Conservation (phyloP, 2,113 vertebrate species). For the Trematocara marginatum region DNA sequence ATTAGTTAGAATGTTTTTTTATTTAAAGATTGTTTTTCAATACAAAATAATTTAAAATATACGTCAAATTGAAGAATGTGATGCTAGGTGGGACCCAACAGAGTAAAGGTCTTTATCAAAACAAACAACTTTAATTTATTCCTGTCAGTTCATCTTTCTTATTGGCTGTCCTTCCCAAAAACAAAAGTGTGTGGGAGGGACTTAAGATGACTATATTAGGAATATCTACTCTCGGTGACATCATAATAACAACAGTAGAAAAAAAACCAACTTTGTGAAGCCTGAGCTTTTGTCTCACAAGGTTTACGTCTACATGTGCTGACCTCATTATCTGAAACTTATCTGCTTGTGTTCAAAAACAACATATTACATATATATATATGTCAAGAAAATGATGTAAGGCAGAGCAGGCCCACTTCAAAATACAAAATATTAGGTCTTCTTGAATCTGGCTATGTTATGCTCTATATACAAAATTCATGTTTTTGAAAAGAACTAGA, state of each 20-base stretch:
- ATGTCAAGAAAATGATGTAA: not conserved
- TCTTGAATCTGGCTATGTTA: not conserved
- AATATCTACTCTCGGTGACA: not conserved
- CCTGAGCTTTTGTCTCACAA: accelerated
- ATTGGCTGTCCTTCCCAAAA: not conserved
- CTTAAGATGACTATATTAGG: not conserved
- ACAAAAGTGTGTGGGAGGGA: not conserved
- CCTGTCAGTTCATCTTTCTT: not conserved
- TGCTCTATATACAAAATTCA: not conserved
- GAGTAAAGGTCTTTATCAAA: not conserved
- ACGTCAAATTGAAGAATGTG: not conserved
- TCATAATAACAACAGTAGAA: not conserved
- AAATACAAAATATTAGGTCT: not conserved
- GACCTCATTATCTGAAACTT: accelerated
- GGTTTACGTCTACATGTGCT: not conserved
- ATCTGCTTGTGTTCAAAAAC: not conserved
- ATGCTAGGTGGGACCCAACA: not conserved
- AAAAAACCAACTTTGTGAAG: not conserved
- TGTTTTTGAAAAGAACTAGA: not conserved
- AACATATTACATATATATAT: not conserved
- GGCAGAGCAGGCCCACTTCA: not conserved
- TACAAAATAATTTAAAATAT: not conserved
- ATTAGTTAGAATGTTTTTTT: not conserved
- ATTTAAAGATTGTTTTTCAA: not conserved
- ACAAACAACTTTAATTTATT: not conserved